Evolutionary conservation across 1,140 invertebrate species (phyloP).

Genomic region (Meloidogyne hapla): DNA sequence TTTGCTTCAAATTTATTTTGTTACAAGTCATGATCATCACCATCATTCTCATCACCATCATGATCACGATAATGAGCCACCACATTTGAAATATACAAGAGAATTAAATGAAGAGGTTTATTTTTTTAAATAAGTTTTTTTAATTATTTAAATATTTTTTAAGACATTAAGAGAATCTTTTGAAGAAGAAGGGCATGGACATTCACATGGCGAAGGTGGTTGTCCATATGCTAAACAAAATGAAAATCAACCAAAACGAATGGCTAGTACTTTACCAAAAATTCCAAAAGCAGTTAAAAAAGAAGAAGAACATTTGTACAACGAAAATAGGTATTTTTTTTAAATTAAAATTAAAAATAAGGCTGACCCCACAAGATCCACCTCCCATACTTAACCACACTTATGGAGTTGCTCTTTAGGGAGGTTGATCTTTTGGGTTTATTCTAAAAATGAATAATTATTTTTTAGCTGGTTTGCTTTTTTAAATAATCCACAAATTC

Average conservation of each 20-base stretch:
- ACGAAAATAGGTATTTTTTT: conserved; percentile 37
- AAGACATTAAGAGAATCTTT: conserved; percentile 28
- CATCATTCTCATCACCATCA: conserved; percentile 26
- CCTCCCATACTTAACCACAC: no score
- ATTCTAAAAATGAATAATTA: not conserved
- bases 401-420: no score
- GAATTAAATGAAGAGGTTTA: conserved; percentile 52
- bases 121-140: conserved; percentile 3
- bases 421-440: not conserved
- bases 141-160: conserved; percentile 23
- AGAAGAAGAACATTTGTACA: conserved; percentile 29
- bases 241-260: conserved; percentile 19
- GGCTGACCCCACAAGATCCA: no score
- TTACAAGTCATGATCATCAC: not conserved
- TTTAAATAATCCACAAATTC: conserved; percentile 45
- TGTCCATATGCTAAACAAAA: conserved; percentile 23
- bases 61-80: conserved; percentile 49
- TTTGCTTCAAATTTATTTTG: not conserved
- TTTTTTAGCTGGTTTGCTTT: conserved; percentile 45
- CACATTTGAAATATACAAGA: conserved; percentile 49
- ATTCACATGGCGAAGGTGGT: conserved; percentile 36
- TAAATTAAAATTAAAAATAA: not conserved
- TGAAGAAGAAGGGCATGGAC: conserved; percentile 18
- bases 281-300: conserved; percentile 16
- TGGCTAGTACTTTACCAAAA: conserved; percentile 19